These are phyloP conservation scores for Phymatocera aterrima DNA, from an alignment of 2,888 invertebrate species.

Conservation along the genomic window DNA sequence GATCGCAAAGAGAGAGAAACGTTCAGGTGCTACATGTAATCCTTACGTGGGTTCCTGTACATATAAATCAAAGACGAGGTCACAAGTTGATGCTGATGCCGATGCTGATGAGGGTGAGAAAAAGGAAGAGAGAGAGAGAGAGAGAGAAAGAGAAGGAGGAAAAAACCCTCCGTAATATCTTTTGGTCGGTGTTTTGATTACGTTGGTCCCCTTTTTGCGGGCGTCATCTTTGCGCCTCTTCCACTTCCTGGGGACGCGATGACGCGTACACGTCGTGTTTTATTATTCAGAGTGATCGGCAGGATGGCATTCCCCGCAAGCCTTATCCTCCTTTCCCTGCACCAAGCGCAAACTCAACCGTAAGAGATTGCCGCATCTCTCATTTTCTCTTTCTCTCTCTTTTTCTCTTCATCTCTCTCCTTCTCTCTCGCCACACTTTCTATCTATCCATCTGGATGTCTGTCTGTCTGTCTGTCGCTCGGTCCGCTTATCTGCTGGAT, in stretches of 20 bases:
- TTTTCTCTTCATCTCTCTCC: background rate
- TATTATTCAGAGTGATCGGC: conserved; percentile 70
- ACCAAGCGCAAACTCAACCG: conserved; percentile 33
- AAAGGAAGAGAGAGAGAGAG: background rate
- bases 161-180: conserved; percentile 13
- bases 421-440: background rate
- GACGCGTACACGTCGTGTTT: conserved; percentile 40
- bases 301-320: background rate
- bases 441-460: background rate
- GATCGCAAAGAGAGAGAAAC: background rate
- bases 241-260: conserved; percentile 40
- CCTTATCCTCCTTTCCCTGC: background rate
- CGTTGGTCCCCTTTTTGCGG: conserved; percentile 39
- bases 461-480: background rate
- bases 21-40: no score
- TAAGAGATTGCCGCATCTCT: conserved; percentile 39
- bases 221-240: conserved; percentile 35
- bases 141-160: background rate
- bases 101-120: background rate
- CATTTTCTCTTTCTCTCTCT: background rate
- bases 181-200: conserved; percentile 43
- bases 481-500: background rate
- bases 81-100: background rate
- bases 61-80: background rate
- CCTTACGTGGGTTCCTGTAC: no score